Evolutionary conservation across 2,888 invertebrate genomes (phyloP).

Genomic region (Brenthis ino): DNA sequence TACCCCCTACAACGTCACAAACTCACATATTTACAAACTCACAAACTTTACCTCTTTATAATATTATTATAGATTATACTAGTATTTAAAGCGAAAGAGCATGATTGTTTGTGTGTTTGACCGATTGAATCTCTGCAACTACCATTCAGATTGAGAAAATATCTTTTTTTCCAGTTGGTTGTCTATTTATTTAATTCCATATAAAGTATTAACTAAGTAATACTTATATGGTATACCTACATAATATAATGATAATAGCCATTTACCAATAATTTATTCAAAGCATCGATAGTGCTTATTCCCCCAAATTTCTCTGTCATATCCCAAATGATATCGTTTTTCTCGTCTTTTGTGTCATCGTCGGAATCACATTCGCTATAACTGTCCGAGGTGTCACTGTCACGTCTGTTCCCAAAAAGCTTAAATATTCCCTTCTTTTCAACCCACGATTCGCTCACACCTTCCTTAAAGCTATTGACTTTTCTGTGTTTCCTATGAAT

Average conservation of each 20-base stretch:
- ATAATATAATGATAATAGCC: not conserved
- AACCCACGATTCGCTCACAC: slow-evolving; percentile 60
- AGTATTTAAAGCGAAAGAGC: too few relatives aligned
- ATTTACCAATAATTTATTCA: slow-evolving; percentile 35
- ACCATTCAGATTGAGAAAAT: too few relatives aligned
- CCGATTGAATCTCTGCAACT: too few relatives aligned
- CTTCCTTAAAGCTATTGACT: slow-evolving; percentile 53
- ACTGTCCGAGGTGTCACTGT: slow-evolving; percentile 73
- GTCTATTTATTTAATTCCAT: too few relatives aligned
- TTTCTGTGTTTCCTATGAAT: slow-evolving; percentile 61
- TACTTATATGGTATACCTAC: not conserved
- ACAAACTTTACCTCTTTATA: too few relatives aligned
- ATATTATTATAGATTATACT: too few relatives aligned
- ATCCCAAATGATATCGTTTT: slow-evolving; percentile 42
- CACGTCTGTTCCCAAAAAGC: slow-evolving; percentile 63
- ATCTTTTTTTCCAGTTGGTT: too few relatives aligned
- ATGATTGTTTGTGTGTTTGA: too few relatives aligned
- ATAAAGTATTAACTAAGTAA: too few relatives aligned
- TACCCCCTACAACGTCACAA: too few relatives aligned
- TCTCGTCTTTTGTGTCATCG: slow-evolving; percentile 39
- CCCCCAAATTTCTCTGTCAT: slow-evolving; percentile 49
- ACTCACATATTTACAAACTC: too few relatives aligned
- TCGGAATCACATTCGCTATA: slow-evolving; percentile 75
- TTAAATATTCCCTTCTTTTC: slow-evolving; percentile 69
- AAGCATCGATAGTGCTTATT: slow-evolving; percentile 43